These are phyloP conservation scores for Cephus pygmeus DNA, from an alignment of 2,888 invertebrate species.

Conservation along the genomic window DNA sequence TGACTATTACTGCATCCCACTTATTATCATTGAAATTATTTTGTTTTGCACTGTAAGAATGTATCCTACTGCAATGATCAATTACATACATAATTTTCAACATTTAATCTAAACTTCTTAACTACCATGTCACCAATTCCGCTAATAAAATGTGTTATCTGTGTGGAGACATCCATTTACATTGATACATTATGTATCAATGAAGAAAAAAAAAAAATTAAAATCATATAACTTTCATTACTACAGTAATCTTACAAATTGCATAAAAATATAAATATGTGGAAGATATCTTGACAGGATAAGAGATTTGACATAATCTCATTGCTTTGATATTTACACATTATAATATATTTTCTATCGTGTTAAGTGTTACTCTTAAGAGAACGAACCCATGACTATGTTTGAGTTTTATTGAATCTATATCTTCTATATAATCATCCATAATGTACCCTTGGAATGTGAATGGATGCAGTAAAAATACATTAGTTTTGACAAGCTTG, in stretches of 20 bases:
- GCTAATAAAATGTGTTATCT: neutral
- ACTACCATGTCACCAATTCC: neutral
- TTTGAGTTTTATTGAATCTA: neutral
- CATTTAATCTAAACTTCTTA: neutral
- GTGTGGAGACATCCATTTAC: neutral
- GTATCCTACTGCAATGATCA: neutral
- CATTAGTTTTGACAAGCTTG: constrained; percentile 12
- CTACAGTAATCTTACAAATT: neutral
- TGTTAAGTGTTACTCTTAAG: neutral
- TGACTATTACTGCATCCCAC: neutral
- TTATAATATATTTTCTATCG: neutral
- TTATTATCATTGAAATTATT: neutral
- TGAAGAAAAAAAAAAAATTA: neutral
- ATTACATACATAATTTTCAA: neutral
- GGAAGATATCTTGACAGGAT: neutral
- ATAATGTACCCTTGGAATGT: neutral
- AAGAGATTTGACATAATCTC: neutral
- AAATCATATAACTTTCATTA: neutral
- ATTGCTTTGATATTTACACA: neutral
- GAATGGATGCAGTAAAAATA: constrained; percentile 31
- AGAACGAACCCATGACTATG: neutral
- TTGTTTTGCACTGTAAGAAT: neutral
- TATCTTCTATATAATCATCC: neutral
- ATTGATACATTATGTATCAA: neutral
- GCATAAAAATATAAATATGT: neutral